A percentile compares a stretch with the other conserved stretches of the same genome.
phyloP scores from a whole-genome alignment of 2,113 vertebrate genomes.

The Microtus ochrogaster region DNA sequence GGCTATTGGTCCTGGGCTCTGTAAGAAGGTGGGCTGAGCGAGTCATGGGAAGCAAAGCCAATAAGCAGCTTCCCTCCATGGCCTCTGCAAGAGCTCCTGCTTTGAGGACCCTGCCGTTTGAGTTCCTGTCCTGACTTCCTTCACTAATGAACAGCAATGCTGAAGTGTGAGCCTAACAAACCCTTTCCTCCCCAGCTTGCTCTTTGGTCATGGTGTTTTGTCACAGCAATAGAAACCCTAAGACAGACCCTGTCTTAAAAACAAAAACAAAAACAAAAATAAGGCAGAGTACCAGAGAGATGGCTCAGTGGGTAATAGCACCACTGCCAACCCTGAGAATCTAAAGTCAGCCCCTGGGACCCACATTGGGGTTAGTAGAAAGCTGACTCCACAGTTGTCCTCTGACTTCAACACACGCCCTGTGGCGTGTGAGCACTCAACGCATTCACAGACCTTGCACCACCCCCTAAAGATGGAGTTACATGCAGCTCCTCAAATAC shows the following conservation, averaged over 20 bases:
- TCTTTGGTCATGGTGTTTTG: neutral
- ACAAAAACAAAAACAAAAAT: neutral
- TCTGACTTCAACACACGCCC: neutral
- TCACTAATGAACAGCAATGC: neutral
- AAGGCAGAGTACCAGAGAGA: neutral
- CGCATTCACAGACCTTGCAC: neutral
- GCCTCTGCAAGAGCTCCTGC: neutral
- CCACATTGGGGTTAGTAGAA: neutral
- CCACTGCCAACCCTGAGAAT: neutral
- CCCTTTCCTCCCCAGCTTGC: no score
- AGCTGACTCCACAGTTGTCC: neutral
- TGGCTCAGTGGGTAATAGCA: neutral
- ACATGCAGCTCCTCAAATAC: neutral
- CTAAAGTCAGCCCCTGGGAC: neutral
- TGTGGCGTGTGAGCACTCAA: neutral
- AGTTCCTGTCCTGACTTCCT: neutral
- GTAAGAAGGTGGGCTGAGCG: neutral
- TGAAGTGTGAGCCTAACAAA: neutral
- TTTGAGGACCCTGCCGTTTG: neutral
- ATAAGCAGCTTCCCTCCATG: neutral
- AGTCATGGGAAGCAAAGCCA: neutral
- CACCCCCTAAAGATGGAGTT: neutral
- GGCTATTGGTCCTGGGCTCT: neutral
- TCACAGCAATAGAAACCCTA: neutral
- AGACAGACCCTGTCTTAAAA: neutral